Evolutionary conservation across 1,140 invertebrate species (phyloP), one percentile per base, ranked within the genome.

Genomic region (Brachionus asplanchnoidis): DNA sequence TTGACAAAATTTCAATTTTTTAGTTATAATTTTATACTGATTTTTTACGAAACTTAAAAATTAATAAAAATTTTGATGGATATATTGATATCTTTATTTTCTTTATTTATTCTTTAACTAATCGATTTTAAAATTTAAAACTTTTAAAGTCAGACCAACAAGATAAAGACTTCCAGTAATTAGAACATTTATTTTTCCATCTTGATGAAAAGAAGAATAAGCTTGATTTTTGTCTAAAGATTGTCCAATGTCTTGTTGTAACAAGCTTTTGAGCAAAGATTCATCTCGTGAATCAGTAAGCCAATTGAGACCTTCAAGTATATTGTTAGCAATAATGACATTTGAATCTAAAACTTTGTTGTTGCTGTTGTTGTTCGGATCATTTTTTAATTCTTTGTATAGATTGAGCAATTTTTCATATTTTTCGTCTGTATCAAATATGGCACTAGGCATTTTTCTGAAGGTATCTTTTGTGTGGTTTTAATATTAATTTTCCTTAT

Each of bases 151-250:
- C 0, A 68, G 36, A 36, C 65, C 82, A 28, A 70, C 82, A 36
- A 84, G 53, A 46, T 84, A 84, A 46, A 84, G 65, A 42, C 82
- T 84, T 32, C 82, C 82, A 17, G 82, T 84, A 12, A 84, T 68
- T 6, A 84, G 26, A 6, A 84, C 82, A 73, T 68, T 68, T 20
- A 68, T 68, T 28, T 73, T 84, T 53, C 26, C 20, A 26, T 44
- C 53, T 11, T 42, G 8, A 17, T 73, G 12, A 42, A 28, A 40
- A 17, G 7, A 44, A 11, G n/a, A 6, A 46, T 20, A 82, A 65
- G 8, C 2, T 66, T 9, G 26, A 44, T 60, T 60, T 60, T 60
- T 46, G 11, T 46, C 12, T 20, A 23, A 20, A 60, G n/a, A 20
- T 60, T 36, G 2, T 14, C 23, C 77, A 36, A 40, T 9, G 12